Percentiles rank a stretch among this genome's conserved stretches.
phyloP scores from a whole-genome alignment of 2,797 vertebrate species.

The Anas bernieri region DNA sequence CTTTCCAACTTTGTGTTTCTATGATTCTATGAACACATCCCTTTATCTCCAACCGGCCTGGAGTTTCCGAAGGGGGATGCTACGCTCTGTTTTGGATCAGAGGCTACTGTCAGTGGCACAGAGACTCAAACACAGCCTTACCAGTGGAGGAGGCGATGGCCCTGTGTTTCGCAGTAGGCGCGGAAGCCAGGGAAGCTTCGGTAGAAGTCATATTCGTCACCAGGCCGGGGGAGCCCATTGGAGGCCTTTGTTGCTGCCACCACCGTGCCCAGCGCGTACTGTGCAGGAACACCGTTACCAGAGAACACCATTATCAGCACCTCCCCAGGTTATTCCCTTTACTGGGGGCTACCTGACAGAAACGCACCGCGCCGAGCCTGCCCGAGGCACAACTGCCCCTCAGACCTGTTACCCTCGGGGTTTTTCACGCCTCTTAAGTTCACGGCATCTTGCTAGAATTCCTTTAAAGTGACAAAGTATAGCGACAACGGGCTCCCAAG shows the following conservation, averaged over 20 bases:
- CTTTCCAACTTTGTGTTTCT: no score
- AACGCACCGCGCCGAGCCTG: fast-evolving
- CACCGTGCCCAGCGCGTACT: conserved; percentile 89
- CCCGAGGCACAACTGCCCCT: no score
- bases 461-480: fast-evolving
- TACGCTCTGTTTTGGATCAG: not conserved
- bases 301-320: fast-evolving
- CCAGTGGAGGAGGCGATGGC: conserved; percentile 87
- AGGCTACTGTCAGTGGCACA: not conserved
- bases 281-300: not conserved
- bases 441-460: no score
- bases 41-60: fast-evolving
- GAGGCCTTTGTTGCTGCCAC: conserved; percentile 92
- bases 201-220: conserved; percentile 96
- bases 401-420: no score
- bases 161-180: conserved; percentile 89
- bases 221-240: conserved; percentile 86
- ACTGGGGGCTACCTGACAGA: fast-evolving
- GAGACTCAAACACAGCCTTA: conserved; percentile 65
- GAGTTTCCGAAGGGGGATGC: not conserved
- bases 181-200: conserved; percentile 92
- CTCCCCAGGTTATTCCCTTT: fast-evolving
- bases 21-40: not conserved
- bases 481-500: not conserved
- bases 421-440: no score